Conservation (phyloP, 2,888 invertebrate genomes). For the Drosophila phalerata region DNA sequence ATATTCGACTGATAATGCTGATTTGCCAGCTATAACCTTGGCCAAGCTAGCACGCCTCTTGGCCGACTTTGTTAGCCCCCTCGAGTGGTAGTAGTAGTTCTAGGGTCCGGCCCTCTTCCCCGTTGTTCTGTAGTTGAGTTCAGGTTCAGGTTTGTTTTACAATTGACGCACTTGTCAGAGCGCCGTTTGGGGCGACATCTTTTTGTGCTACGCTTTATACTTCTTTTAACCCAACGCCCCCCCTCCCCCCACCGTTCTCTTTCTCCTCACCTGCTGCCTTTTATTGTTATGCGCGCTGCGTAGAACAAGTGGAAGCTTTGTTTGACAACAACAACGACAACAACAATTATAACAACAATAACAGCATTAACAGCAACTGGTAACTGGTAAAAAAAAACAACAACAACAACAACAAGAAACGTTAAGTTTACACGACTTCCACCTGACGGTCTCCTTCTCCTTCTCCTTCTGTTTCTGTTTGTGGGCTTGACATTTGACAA, state of each 20-base stretch:
- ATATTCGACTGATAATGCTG: neutral
- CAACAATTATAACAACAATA: slow-evolving; percentile 49
- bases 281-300: slow-evolving; percentile 72
- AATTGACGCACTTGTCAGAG: slow-evolving; percentile 79
- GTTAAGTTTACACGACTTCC: slow-evolving; percentile 80
- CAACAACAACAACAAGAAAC: slow-evolving; percentile 40
- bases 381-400: slow-evolving; percentile 40
- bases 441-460: slow-evolving; percentile 37
- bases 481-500: slow-evolving; percentile 82
- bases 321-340: slow-evolving; percentile 76
- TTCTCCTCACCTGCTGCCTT: slow-evolving; percentile 31
- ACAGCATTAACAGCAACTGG: slow-evolving; percentile 56
- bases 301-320: slow-evolving; percentile 83
- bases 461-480: slow-evolving; percentile 32
- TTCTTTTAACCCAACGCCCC: neutral
- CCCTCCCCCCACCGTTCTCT: neutral
- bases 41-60: neutral
- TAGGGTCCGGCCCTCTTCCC: neutral
- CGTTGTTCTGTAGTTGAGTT: neutral
- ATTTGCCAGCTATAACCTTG: neutral
- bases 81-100: neutral
- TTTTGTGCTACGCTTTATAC: slow-evolving; percentile 37
- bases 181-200: slow-evolving; percentile 42
- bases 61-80: slow-evolving; percentile 1
- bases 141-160: slow-evolving; percentile 59